Conservation (phyloP, 2,888 invertebrate species). For the Cheilosia grossa region DNA sequence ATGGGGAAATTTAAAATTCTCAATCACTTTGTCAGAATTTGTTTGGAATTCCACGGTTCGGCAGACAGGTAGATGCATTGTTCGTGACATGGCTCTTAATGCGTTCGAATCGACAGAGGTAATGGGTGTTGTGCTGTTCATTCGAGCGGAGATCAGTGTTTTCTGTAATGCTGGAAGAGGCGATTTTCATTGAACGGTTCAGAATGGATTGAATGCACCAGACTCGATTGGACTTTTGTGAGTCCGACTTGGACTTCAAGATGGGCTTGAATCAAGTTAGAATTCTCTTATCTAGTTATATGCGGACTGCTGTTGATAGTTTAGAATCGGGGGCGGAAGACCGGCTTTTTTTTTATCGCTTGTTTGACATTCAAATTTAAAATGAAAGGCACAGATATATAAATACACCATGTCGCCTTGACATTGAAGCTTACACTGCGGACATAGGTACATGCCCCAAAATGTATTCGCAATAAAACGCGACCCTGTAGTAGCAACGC, state of each 20-base stretch:
- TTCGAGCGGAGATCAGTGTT: neutral
- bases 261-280: too few species aligned
- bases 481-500: neutral
- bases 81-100: slow-evolving; percentile 43
- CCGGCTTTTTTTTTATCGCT: neutral
- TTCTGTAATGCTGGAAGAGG: too few species aligned
- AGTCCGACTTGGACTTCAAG: too few species aligned
- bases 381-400: too few species aligned
- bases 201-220: too few species aligned
- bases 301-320: neutral
- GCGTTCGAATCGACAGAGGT: neutral
- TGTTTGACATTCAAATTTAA: neutral
- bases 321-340: neutral
- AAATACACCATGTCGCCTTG: neutral
- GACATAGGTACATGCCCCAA: neutral
- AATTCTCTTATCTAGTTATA: too few species aligned
- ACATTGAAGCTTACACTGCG: neutral
- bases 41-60: slow-evolving; percentile 1
- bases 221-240: too few species aligned
- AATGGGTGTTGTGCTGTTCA: neutral
- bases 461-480: slow-evolving; percentile 21
- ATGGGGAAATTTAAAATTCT: slow-evolving; percentile 18
- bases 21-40: slow-evolving; percentile 31
- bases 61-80: slow-evolving; percentile 31
- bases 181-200: too few species aligned